These are phyloP conservation scores for Cephalopachus bancanus DNA, from an alignment of 2,797 vertebrate genomes.

Conservation along the genomic window DNA sequence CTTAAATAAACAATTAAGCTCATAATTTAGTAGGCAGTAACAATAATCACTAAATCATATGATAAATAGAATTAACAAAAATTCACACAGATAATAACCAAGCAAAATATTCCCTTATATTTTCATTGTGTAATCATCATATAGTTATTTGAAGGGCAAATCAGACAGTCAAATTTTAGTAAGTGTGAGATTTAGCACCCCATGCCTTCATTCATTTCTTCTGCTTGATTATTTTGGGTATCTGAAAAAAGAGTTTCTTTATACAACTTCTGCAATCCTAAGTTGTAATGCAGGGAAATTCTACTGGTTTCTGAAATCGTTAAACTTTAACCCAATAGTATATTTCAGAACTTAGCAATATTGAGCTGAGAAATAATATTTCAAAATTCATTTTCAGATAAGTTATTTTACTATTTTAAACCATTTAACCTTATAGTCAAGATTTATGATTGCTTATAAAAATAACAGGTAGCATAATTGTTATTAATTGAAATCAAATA, in stretches of 20 bases:
- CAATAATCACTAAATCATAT: background rate
- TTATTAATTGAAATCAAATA: background rate
- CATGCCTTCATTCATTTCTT: background rate
- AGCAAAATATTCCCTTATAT: background rate
- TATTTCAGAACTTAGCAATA: background rate
- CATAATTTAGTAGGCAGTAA: background rate
- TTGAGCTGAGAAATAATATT: background rate
- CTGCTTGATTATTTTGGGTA: background rate
- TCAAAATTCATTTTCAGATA: background rate
- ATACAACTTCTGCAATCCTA: background rate
- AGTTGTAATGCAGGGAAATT: background rate
- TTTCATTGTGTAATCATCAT: background rate
- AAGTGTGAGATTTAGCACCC: background rate
- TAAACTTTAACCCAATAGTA: background rate
- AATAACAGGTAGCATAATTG: background rate
- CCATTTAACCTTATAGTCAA: background rate
- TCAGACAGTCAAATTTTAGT: background rate
- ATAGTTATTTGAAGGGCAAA: background rate
- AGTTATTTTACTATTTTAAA: constrained; percentile 15
- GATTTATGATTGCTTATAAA: background rate
- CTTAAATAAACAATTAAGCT: background rate
- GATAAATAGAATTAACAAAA: background rate
- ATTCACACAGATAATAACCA: background rate
- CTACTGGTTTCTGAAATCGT: background rate
- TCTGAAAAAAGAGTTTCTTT: background rate